Conservation (phyloP, 2,113 vertebrate genomes). For the Plestiodon gilberti region DNA sequence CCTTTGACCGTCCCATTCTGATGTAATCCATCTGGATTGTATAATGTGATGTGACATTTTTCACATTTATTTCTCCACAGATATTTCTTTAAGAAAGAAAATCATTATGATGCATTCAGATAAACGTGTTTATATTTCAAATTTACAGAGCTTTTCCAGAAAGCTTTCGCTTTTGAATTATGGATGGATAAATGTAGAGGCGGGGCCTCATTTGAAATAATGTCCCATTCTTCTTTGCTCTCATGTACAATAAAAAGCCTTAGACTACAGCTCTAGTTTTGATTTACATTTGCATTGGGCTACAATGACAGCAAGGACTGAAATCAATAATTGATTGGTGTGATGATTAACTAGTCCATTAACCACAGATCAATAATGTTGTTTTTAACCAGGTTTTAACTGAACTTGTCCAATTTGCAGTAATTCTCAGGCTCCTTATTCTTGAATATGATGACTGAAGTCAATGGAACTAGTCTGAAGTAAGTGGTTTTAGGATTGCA, state of each 20-base stretch:
- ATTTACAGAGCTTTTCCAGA: not conserved
- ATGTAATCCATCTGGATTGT: not conserved
- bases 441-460: not conserved
- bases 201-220: not conserved
- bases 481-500: not conserved
- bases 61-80: not conserved
- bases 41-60: not conserved
- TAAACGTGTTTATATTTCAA: not conserved
- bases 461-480: not conserved
- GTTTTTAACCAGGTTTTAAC: not conserved
- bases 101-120: not conserved
- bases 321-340: constrained; percentile 14
- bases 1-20: too few relatives aligned
- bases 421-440: not conserved
- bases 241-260: not conserved
- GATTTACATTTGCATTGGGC: not conserved
- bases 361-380: constrained; percentile 12
- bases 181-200: not conserved
- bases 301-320: not conserved
- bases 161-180: not conserved
- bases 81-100: not conserved
- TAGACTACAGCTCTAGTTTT: not conserved
- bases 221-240: not conserved
- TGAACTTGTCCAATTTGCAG: not conserved
- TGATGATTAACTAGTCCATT: constrained; percentile 11